These are phyloP conservation scores for Heliconius aoede DNA, from an alignment of 2,888 invertebrate species.

Conservation along the genomic window DNA sequence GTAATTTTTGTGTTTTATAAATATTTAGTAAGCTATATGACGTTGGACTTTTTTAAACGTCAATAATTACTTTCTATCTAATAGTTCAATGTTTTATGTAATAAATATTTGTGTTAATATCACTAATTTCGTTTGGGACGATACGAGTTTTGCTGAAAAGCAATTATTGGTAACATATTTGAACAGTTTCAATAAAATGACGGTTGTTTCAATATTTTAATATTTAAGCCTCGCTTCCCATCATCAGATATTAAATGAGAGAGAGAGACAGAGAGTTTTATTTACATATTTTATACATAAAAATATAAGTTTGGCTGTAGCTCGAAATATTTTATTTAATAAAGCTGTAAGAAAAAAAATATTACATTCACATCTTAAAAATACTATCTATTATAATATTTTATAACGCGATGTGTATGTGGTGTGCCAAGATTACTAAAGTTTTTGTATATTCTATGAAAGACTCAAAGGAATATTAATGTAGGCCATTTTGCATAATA, in stretches of 20 bases:
- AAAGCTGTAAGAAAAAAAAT: background rate
- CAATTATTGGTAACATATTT: background rate
- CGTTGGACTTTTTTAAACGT: background rate
- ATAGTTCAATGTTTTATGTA: background rate
- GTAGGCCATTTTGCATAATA: slow-evolving; percentile 30
- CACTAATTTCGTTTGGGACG: background rate
- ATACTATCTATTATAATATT: background rate
- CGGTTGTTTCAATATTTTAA: background rate
- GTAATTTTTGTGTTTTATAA: background rate
- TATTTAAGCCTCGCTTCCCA: background rate
- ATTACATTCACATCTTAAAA: too few species aligned
- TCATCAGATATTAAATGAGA: background rate
- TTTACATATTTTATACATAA: too few species aligned
- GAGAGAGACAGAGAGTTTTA: too few species aligned
- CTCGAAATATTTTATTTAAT: background rate
- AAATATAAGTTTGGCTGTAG: background rate
- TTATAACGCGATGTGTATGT: background rate
- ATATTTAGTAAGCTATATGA: background rate
- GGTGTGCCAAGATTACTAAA: slow-evolving; percentile 10
- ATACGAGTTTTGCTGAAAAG: background rate
- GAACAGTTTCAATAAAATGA: background rate
- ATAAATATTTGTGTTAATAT: background rate
- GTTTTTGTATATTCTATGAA: slow-evolving; percentile 16
- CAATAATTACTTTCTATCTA: too few species aligned
- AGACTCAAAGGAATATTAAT: slow-evolving; percentile 26